phyloP scores from a whole-genome alignment of 1,140 invertebrate species.

The Conus betulinus region DNA sequence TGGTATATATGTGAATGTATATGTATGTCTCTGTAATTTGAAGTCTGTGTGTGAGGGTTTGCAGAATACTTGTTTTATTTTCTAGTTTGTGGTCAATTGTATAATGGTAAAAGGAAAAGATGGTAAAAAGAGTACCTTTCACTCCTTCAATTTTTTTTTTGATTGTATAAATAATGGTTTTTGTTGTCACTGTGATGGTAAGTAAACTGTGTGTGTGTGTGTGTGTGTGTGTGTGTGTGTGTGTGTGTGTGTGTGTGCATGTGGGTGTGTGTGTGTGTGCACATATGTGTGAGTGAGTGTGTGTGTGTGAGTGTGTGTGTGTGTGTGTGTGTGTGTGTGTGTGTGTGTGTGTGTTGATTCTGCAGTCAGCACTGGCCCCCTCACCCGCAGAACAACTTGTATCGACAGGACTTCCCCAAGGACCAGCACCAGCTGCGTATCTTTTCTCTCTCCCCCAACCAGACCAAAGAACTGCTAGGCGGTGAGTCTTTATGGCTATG shows the following conservation, averaged over 20 bases:
- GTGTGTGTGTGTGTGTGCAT: no score
- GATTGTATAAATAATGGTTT: no score
- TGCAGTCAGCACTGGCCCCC: constrained; percentile 39
- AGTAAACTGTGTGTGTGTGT: no score
- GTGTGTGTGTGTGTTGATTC: not conserved
- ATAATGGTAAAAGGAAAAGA: no score
- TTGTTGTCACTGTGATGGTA: no score
- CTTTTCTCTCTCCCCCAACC: constrained; percentile 42
- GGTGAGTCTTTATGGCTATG: no score
- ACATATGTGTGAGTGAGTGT: not conserved
- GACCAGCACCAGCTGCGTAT: constrained; percentile 36
- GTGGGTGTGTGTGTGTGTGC: not conserved
- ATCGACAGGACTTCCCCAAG: constrained; percentile 33
- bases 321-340: not conserved
- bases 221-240: no score
- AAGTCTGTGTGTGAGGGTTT: no score
- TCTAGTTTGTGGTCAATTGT: no score
- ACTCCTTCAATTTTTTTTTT: no score
- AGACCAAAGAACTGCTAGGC: not conserved
- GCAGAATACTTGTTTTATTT: no score
- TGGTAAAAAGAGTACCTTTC: no score
- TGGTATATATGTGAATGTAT: not conserved
- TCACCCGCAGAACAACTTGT: constrained; percentile 26
- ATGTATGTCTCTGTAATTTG: not conserved
- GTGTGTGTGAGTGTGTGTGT: not conserved